These are phyloP conservation scores for Monochamus alternatus DNA, from an alignment of 2,888 invertebrate species.

Conservation along the genomic window DNA sequence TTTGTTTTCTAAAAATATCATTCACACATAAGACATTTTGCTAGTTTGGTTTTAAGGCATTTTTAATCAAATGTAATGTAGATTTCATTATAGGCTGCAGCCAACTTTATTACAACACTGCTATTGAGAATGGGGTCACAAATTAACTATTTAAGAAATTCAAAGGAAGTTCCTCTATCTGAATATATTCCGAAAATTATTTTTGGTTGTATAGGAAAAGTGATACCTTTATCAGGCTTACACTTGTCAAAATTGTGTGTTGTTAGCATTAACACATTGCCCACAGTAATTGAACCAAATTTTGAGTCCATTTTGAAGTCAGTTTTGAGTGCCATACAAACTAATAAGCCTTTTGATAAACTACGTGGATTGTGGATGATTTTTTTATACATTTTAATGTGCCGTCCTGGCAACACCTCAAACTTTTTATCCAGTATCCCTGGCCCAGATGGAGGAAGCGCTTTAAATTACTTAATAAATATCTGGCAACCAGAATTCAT, in stretches of 20 bases:
- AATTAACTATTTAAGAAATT: slow-evolving; percentile 42
- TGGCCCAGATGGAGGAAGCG: slow-evolving; percentile 58
- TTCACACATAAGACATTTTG: neutral
- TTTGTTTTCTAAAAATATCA: too few species aligned
- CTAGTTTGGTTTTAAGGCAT: neutral
- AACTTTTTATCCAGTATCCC: slow-evolving; percentile 55
- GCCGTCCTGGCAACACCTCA: slow-evolving; percentile 50
- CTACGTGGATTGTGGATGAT: slow-evolving; percentile 48
- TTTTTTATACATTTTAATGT: slow-evolving; percentile 56
- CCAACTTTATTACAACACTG: slow-evolving; percentile 45
- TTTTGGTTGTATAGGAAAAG: slow-evolving; percentile 19
- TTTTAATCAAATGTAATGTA: neutral
- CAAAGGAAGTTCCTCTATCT: slow-evolving; percentile 44
- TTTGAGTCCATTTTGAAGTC: slow-evolving; percentile 54
- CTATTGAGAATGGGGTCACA: slow-evolving; percentile 37
- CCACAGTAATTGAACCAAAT: slow-evolving; percentile 52
- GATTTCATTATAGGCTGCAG: slow-evolving; percentile 46
- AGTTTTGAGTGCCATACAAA: slow-evolving; percentile 48
- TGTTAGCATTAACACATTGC: slow-evolving; percentile 50
- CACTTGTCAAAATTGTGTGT: slow-evolving; percentile 50
- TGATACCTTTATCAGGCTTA: slow-evolving; percentile 18
- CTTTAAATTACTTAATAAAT: slow-evolving; percentile 54
- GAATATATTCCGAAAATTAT: slow-evolving; percentile 49
- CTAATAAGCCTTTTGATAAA: slow-evolving; percentile 42
- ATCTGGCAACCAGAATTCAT: slow-evolving; percentile 50